Evolutionary conservation across 1,140 invertebrate genomes (phyloP).

Genomic region (Doryteuthis pealeii): DNA sequence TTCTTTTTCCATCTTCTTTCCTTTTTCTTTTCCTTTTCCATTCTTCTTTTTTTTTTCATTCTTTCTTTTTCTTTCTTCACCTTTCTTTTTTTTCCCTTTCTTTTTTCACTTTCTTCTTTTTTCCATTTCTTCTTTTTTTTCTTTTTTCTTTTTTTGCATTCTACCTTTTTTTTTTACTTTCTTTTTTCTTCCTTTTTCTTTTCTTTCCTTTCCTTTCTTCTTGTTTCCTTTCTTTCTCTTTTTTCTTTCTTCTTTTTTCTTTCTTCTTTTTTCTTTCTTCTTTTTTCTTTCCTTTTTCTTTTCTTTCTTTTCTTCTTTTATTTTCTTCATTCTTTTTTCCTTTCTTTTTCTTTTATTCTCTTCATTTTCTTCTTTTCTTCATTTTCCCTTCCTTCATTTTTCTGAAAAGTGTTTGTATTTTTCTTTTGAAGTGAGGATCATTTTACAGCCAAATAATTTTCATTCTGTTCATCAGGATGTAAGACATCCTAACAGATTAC

Average conservation of each 20-base stretch:
- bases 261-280: background rate
- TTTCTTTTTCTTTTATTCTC: no score
- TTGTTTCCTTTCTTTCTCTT: background rate
- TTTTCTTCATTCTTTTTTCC: background rate
- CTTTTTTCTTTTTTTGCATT: background rate
- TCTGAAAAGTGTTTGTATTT: no score
- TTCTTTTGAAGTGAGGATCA: no score
- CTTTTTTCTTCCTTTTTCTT: background rate
- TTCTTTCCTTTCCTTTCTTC: background rate
- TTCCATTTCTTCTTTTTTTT: background rate
- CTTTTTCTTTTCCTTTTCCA: background rate
- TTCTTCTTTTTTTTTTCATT: background rate
- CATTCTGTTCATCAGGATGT: no score
- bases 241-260: background rate
- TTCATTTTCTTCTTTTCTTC: no score
- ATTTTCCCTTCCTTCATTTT: no score
- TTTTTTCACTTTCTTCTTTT: background rate
- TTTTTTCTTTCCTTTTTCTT: background rate
- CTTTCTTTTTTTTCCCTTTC: background rate
- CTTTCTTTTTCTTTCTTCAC: background rate
- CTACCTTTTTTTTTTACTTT: no score
- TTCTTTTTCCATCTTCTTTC: no score
- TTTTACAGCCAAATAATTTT: no score
- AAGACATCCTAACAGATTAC: no score
- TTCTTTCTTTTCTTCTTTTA: background rate